Conservation (phyloP, 2,797 vertebrate genomes). For the Hydrophis major region DNA sequence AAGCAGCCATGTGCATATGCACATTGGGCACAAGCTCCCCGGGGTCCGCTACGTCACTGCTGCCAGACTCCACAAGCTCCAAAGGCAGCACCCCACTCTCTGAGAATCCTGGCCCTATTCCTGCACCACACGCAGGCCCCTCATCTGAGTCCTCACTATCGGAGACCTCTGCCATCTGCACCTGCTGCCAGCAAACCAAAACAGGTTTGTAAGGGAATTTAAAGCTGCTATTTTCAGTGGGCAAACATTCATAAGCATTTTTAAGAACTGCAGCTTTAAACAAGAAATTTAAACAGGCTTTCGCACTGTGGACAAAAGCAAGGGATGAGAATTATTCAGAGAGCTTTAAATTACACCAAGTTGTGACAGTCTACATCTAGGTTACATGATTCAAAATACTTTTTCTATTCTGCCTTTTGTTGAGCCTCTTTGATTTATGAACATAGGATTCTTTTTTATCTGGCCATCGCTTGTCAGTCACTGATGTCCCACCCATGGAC, state of each 20-base stretch:
- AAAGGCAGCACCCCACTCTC: too few relatives aligned
- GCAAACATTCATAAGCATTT: background rate
- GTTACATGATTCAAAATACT: slow-evolving; percentile 67
- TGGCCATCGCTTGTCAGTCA: slow-evolving; percentile 74
- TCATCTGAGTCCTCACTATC: too few relatives aligned
- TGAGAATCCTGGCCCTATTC: too few relatives aligned
- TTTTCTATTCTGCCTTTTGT: slow-evolving; percentile 70
- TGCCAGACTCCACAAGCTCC: too few relatives aligned
- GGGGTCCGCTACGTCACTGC: too few relatives aligned
- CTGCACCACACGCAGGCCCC: too few relatives aligned
- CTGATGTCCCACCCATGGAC: slow-evolving; percentile 78
- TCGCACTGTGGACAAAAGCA: background rate
- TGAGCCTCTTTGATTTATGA: slow-evolving; percentile 76
- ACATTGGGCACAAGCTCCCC: too few relatives aligned
- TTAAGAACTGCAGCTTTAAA: slow-evolving; percentile 15
- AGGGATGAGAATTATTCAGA: slow-evolving; percentile 25
- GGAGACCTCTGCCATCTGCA: too few relatives aligned
- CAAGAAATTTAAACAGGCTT: background rate
- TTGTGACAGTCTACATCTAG: slow-evolving; percentile 62
- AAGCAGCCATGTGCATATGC: too few relatives aligned
- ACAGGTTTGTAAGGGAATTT: background rate
- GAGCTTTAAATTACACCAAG: slow-evolving; percentile 44
- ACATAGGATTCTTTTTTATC: slow-evolving; percentile 82
- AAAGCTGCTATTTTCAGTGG: background rate
- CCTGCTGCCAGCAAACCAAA: too few relatives aligned